Conservation (phyloP, 37 sponge, comb jelly and placozoan species). For the Ianthella basta region DNA sequence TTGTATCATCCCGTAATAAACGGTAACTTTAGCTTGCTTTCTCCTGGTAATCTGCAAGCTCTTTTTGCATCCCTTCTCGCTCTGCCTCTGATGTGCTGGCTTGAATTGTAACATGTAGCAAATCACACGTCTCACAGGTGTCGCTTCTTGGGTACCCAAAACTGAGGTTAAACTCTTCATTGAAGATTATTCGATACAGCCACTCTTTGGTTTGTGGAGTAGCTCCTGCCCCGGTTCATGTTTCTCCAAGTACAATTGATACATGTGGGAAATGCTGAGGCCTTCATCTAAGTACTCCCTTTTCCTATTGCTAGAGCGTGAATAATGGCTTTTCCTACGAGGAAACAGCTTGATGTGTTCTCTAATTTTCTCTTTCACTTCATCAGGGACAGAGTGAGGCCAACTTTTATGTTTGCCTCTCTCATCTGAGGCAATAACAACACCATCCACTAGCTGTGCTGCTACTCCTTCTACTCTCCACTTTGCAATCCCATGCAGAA, state of each 20-base stretch:
- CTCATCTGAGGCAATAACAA: background rate
- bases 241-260: constrained; percentile 29
- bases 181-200: constrained; percentile 53
- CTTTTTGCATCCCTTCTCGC: background rate
- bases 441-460: constrained; percentile 7
- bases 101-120: constrained; percentile 33
- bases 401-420: constrained; percentile 19
- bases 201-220: constrained; percentile 46
- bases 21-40: constrained; percentile 48
- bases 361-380: constrained; percentile 4
- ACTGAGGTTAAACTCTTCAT: constrained; percentile 54
- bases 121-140: constrained; percentile 56
- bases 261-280: constrained; percentile 42
- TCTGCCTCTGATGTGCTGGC: constrained; percentile 14
- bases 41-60: constrained; percentile 38
- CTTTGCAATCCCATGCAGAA: constrained; percentile 6
- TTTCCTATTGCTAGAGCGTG: constrained; percentile 41
- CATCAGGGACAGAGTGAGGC: constrained; percentile 9
- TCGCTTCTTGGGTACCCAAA: constrained; percentile 60
- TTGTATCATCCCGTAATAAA: constrained; percentile 41
- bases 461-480: constrained; percentile 4
- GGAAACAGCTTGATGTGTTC: constrained; percentile 53
- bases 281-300: constrained; percentile 1
- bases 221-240: constrained; percentile 26
- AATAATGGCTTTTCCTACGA: constrained; percentile 41